phyloP scores from a whole-genome alignment of 2,797 vertebrate genomes.

The Vespertilio murinus region DNA sequence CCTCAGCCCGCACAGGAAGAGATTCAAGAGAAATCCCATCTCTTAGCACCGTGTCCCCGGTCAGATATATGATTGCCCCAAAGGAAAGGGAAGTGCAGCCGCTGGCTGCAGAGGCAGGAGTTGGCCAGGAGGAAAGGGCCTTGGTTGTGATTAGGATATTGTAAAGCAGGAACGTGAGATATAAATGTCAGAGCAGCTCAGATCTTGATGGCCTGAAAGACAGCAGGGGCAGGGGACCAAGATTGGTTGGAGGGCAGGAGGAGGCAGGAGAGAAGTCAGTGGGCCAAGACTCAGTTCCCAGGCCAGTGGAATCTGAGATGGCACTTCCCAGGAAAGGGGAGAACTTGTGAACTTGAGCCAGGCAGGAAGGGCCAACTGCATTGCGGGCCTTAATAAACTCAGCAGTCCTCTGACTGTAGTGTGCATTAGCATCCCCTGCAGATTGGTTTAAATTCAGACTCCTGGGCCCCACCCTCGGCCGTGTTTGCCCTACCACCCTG shows the following conservation, averaged over 20 bases:
- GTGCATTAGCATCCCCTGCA: neutral
- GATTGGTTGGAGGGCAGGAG: fast-evolving
- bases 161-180: neutral
- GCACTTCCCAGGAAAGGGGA: neutral
- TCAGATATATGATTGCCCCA: neutral
- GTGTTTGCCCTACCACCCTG: neutral
- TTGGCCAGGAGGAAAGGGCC: neutral
- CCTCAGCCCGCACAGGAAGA: neutral
- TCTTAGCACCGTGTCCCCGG: neutral
- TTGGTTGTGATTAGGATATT: neutral
- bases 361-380: neutral
- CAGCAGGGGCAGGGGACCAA: neutral
- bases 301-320: fast-evolving
- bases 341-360: neutral
- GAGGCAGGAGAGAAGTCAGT: too few species aligned
- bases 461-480: neutral
- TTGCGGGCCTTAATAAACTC: neutral
- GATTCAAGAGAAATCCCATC: neutral
- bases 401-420: neutral
- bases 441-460: neutral
- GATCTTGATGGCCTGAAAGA: neutral
- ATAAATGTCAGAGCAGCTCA: neutral
- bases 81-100: neutral
- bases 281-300: neutral
- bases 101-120: neutral